Percentiles rank a stretch among this genome's conserved stretches.
Evolutionary conservation across 1,140 invertebrate genomes (phyloP).

Genomic region (Drosophila funebris): DNA sequence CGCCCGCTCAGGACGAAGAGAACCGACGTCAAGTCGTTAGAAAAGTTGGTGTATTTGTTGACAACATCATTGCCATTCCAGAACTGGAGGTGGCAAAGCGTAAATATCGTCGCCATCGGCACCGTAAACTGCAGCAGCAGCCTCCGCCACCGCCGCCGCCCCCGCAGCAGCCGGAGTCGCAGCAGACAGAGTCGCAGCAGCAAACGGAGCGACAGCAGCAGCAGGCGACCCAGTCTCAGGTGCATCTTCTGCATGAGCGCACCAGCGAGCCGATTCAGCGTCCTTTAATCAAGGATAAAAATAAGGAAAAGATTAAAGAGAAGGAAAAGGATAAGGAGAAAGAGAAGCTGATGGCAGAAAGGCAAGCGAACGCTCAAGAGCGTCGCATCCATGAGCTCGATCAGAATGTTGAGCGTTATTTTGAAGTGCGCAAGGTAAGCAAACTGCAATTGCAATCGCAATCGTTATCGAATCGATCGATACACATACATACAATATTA

Average conservation of each 20-base stretch:
- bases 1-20: slow-evolving; percentile 31
- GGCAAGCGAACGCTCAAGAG: slow-evolving; percentile 39
- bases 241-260: background rate
- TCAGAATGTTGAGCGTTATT: slow-evolving; percentile 52
- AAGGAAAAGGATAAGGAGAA: slow-evolving; percentile 1
- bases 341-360: slow-evolving; percentile 39
- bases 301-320: background rate
- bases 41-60: slow-evolving; percentile 14
- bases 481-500: background rate
- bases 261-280: background rate
- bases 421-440: slow-evolving; percentile 68
- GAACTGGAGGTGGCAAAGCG: slow-evolving; percentile 42
- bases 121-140: slow-evolving; percentile 5
- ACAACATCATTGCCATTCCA: slow-evolving; percentile 39
- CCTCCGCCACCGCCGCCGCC: background rate
- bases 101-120: slow-evolving; percentile 19
- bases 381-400: slow-evolving; percentile 65
- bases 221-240: slow-evolving; percentile 1
- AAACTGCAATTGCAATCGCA: background rate
- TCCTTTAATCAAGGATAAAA: slow-evolving; percentile 9
- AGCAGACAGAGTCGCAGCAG: background rate
- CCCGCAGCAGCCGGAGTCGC: background rate
- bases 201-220: background rate
- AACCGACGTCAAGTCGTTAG: slow-evolving; percentile 13
- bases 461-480: slow-evolving; percentile 12